Conservation (phyloP, 2,113 vertebrate species). For the Ictalurus furcatus region DNA sequence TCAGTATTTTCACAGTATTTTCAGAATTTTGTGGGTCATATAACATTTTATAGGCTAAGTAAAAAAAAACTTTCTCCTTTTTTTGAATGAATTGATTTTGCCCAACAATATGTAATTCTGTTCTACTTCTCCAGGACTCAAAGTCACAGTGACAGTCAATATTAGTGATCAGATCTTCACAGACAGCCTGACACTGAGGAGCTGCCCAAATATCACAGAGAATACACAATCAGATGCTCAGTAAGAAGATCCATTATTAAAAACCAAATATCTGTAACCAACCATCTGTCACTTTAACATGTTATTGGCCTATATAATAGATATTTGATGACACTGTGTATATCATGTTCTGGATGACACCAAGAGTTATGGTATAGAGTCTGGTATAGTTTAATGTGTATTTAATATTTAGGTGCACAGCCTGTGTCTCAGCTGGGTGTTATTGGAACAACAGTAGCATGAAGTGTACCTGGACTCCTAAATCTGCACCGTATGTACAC, state of each 20-base stretch:
- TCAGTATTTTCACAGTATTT: constrained; percentile 46
- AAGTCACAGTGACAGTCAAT: constrained; percentile 44
- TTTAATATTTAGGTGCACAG: constrained; percentile 52
- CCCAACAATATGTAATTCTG: neutral
- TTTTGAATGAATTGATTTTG: neutral
- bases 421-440: constrained; percentile 60
- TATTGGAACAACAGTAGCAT: constrained; percentile 44
- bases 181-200: constrained; percentile 46
- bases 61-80: neutral
- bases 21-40: neutral
- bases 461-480: constrained; percentile 37
- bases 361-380: neutral
- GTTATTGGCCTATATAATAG: too few species aligned
- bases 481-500: neutral
- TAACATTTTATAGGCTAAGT: neutral
- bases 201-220: constrained; percentile 58
- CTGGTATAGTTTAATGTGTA: neutral
- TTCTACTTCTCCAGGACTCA: constrained; percentile 25
- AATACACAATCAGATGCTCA: neutral
- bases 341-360: too few species aligned
- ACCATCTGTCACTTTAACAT: too few species aligned
- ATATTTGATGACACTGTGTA: too few species aligned
- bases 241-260: constrained; percentile 52
- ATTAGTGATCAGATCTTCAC: constrained; percentile 11
- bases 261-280: too few species aligned